Evolutionary conservation across 2,888 invertebrate genomes (phyloP).

Genomic region (Sphaerophoria rueppellii): DNA sequence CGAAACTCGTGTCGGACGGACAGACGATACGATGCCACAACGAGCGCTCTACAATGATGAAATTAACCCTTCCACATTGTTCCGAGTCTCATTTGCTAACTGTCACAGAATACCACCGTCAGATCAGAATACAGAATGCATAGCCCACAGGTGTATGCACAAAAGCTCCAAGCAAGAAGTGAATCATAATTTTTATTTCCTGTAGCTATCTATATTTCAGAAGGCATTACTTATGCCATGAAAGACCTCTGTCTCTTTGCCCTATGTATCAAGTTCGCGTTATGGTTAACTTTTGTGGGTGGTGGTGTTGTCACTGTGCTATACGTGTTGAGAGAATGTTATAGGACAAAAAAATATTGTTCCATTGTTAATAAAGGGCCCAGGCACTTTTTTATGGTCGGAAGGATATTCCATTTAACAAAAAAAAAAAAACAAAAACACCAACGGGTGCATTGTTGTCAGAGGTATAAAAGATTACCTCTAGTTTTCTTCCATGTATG

Average conservation of each 20-base stretch:
- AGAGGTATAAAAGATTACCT: constrained; percentile 73
- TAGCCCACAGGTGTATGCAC: constrained; percentile 52
- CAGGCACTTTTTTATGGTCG: constrained; percentile 50
- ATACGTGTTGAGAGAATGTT: constrained; percentile 37
- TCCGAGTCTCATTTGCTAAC: constrained; percentile 70
- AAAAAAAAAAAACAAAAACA: background rate
- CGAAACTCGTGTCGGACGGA: background rate
- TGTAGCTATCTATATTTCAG: constrained; percentile 72
- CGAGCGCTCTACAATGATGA: constrained; percentile 60
- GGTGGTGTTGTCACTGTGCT: background rate
- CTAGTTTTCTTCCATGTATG: constrained; percentile 49
- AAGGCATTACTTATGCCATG: constrained; percentile 70
- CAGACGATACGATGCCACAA: constrained; percentile 40
- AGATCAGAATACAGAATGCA: constrained; percentile 48
- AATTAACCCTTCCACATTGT: constrained; percentile 72
- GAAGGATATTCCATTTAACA: constrained; percentile 55
- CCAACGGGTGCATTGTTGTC: constrained; percentile 68
- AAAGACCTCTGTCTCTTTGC: constrained; percentile 60
- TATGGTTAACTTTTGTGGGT: constrained; percentile 44
- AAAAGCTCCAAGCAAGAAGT: constrained; percentile 55
- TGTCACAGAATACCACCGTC: constrained; percentile 62
- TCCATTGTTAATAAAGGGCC: constrained; percentile 52
- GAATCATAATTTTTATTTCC: constrained; percentile 70
- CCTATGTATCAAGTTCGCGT: constrained; percentile 66
- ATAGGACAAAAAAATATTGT: constrained; percentile 31